A percentile compares a stretch with the other conserved stretches of the same genome.
These are phyloP conservation scores for Salticus scenicus DNA, from an alignment of 2,888 invertebrate genomes.

Conservation along the genomic window DNA sequence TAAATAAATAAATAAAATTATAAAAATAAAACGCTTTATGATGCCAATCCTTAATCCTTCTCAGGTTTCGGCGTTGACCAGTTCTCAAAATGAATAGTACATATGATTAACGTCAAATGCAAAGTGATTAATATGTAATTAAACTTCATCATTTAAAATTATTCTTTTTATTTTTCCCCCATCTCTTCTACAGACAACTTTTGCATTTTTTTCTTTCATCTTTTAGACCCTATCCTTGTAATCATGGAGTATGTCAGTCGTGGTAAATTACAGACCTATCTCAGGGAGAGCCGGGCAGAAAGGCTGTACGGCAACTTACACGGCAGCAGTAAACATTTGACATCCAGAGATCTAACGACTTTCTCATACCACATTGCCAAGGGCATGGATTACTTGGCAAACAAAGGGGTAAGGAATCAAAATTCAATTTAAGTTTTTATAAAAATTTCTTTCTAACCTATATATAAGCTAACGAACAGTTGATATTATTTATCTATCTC, in stretches of 20 bases:
- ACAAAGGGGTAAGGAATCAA: constrained; percentile 82
- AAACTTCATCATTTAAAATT: neutral
- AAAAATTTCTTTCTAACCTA: too few relatives aligned
- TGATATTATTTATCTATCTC: too few relatives aligned
- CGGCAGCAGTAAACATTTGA: constrained; percentile 76
- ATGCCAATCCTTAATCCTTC: too few relatives aligned
- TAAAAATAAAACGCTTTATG: too few relatives aligned
- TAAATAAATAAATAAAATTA: too few relatives aligned
- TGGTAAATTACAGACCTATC: constrained; percentile 85
- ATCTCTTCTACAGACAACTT: neutral
- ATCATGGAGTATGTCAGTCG: constrained; percentile 92
- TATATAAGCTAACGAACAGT: too few relatives aligned
- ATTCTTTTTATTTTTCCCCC: neutral
- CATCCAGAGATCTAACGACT: constrained; percentile 84
- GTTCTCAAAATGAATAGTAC: too few relatives aligned
- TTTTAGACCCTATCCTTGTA: constrained; percentile 85
- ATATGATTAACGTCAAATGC: too few relatives aligned
- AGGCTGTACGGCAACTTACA: constrained; percentile 87
- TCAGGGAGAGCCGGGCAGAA: constrained; percentile 83
- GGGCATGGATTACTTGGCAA: constrained; percentile 89
- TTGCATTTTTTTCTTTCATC: too few relatives aligned
- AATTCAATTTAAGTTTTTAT: too few relatives aligned
- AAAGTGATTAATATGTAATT: too few relatives aligned
- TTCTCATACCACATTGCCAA: constrained; percentile 88
- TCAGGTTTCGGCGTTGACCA: too few relatives aligned